Evolutionary conservation across 2,888 invertebrate species (phyloP).

Genomic region (Eupithecia pulchellata): DNA sequence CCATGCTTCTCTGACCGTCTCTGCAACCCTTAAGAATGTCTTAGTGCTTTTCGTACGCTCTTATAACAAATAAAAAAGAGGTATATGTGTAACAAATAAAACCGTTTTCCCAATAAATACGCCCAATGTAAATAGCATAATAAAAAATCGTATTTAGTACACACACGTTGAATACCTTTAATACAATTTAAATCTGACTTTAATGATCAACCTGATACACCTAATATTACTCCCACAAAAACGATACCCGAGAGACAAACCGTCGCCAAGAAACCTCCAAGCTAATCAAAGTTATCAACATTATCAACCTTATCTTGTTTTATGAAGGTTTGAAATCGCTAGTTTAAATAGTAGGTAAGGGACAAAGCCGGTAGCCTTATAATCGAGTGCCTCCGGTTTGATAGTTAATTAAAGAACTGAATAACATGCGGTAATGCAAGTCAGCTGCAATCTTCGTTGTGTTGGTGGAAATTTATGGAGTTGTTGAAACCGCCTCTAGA

Average conservation of each 20-base stretch:
- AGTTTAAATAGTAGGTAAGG: slow-evolving; percentile 53
- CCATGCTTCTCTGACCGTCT: background rate
- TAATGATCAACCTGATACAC: slow-evolving; percentile 62
- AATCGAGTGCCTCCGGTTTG: slow-evolving; percentile 81
- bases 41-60: background rate
- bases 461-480: slow-evolving; percentile 55
- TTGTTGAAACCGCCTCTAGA: slow-evolving; percentile 47
- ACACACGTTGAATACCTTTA: slow-evolving; percentile 57
- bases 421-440: slow-evolving; percentile 78
- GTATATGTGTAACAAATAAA: background rate
- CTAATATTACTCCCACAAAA: slow-evolving; percentile 65
- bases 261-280: slow-evolving; percentile 64
- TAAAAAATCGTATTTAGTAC: slow-evolving; percentile 50
- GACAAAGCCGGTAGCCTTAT: slow-evolving; percentile 82
- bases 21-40: background rate
- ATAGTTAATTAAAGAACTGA: slow-evolving; percentile 84
- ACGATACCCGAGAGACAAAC: slow-evolving; percentile 78
- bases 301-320: slow-evolving; percentile 51
- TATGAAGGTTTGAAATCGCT: slow-evolving; percentile 57
- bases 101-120: slow-evolving; percentile 18
- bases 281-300: slow-evolving; percentile 19
- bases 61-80: background rate
- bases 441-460: slow-evolving; percentile 77
- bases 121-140: slow-evolving; percentile 34
- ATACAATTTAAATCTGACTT: slow-evolving; percentile 59